Percentiles rank a stretch among this genome's conserved stretches.
These are phyloP conservation scores for Acrocephalus kingi DNA, from an alignment of 2,113 vertebrate species.

Conservation along the genomic window DNA sequence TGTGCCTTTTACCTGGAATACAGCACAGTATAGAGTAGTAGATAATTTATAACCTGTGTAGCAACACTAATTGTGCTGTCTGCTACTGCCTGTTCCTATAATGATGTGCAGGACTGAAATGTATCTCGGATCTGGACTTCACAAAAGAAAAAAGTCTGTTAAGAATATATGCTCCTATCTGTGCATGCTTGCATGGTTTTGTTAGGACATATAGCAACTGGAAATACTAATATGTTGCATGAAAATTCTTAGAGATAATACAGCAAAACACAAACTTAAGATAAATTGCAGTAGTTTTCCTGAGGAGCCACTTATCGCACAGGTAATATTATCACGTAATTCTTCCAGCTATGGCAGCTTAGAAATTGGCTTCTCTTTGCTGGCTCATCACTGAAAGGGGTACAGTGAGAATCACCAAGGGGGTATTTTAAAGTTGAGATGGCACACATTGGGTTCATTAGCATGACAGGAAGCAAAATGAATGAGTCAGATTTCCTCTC, in stretches of 20 bases:
- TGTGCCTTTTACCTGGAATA: constrained; percentile 7
- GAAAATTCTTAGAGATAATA: background rate
- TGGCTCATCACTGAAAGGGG: background rate
- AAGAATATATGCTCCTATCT: background rate
- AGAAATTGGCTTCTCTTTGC: background rate
- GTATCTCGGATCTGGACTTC: background rate
- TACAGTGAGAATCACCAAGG: background rate
- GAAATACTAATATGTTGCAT: background rate
- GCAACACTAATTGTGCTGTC: background rate
- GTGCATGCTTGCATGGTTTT: background rate
- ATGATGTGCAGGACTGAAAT: background rate
- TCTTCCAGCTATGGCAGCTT: background rate
- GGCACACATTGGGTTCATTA: background rate
- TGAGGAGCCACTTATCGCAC: background rate
- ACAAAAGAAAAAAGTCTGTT: background rate
- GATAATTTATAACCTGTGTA: background rate
- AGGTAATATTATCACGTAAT: background rate
- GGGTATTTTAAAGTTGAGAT: background rate
- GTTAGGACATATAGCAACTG: accelerated
- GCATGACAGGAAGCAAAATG: background rate
- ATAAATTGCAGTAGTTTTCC: background rate
- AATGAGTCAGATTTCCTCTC: background rate
- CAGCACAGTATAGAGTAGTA: background rate
- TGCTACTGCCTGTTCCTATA: background rate
- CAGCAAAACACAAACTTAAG: background rate